A percentile compares a stretch with the other conserved stretches of the same genome.
Evolutionary conservation across 2,888 invertebrate genomes (phyloP).

Genomic region (Drosophila phalerata): DNA sequence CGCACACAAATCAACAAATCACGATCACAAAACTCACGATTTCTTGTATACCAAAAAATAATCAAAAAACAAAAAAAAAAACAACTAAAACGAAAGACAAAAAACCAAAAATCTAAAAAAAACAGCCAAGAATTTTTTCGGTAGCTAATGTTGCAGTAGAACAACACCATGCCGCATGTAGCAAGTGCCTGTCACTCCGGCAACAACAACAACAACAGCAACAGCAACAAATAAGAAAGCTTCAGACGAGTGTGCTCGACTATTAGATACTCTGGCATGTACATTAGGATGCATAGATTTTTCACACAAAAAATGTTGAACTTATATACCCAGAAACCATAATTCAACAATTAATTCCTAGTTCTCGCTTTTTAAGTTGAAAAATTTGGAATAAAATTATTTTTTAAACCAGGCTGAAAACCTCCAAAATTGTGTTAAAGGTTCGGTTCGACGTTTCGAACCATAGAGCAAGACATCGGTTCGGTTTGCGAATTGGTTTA

Average conservation of each 20-base stretch:
- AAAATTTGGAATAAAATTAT: too few species aligned
- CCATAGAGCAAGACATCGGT: too few species aligned
- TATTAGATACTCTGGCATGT: not conserved
- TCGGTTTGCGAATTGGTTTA: too few species aligned
- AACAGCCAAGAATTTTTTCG: slow-evolving; percentile 7
- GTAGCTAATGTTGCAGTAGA: slow-evolving; percentile 24
- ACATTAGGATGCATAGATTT: too few species aligned
- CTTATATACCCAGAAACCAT: too few species aligned
- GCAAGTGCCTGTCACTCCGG: slow-evolving; percentile 20
- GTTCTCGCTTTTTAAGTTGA: too few species aligned
- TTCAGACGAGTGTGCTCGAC: not conserved
- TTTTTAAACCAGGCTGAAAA: too few species aligned
- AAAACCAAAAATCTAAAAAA: slow-evolving; percentile 16
- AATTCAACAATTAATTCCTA: too few species aligned
- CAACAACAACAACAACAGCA: not conserved
- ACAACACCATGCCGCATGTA: slow-evolving; percentile 37
- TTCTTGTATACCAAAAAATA: slow-evolving; percentile 39
- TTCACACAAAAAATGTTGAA: too few species aligned
- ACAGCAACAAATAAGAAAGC: not conserved
- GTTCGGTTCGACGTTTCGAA: too few species aligned
- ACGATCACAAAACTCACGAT: slow-evolving; percentile 75
- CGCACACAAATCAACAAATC: slow-evolving; percentile 75
- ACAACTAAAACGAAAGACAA: slow-evolving; percentile 14
- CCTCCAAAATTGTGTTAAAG: too few species aligned
- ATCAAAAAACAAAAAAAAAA: slow-evolving; percentile 20